These are phyloP conservation scores for Galerucella calmariensis DNA, from an alignment of 2,888 invertebrate genomes.

Conservation along the genomic window DNA sequence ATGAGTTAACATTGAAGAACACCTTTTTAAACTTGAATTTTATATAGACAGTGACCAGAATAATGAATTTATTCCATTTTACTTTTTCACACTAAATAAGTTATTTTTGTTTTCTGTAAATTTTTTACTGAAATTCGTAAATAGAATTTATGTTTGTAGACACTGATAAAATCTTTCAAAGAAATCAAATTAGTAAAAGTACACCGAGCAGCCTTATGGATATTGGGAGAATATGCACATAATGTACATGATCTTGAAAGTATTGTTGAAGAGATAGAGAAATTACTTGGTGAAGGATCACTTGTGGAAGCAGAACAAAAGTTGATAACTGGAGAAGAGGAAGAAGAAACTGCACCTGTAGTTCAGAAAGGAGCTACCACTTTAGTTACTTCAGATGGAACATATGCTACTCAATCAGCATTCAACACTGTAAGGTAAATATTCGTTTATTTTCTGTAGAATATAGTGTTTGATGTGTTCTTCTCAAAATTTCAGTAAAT, in stretches of 20 bases:
- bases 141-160: conserved; percentile 57
- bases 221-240: conserved; percentile 95
- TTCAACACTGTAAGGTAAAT: conserved; percentile 85
- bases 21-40: too few relatives aligned
- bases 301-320: conserved; percentile 75
- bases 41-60: too few relatives aligned
- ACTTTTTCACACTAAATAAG: too few relatives aligned
- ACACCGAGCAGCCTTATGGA: conserved; percentile 95
- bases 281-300: conserved; percentile 76
- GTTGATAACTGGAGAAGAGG: conserved; percentile 78
- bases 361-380: conserved; percentile 62
- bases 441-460: not conserved
- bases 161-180: conserved; percentile 83
- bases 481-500: conserved; percentile 59
- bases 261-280: conserved; percentile 78
- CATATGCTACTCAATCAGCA: conserved; percentile 98
- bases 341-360: conserved; percentile 63
- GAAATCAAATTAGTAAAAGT: conserved; percentile 91
- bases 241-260: conserved; percentile 80
- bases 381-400: conserved; percentile 97
- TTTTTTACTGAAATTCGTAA: too few relatives aligned
- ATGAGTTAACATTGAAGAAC: too few relatives aligned
- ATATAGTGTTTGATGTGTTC: not conserved
- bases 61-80: too few relatives aligned
- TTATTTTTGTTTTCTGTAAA: not conserved